Evolutionary conservation across 2,888 invertebrate genomes (phyloP).

Genomic region (Morpho helenor): DNA sequence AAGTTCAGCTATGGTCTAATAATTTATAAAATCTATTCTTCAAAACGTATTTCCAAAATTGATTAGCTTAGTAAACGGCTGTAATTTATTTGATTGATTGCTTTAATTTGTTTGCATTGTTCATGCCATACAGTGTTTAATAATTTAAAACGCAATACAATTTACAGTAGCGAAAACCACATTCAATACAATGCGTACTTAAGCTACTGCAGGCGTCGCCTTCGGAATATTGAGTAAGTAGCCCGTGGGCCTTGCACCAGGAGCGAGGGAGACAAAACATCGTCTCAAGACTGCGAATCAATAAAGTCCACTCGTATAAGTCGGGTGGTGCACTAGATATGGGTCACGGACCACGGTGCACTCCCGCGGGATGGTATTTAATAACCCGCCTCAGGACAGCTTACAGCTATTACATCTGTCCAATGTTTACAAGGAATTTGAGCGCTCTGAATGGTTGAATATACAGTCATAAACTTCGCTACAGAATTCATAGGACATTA

Average conservation of each 20-base stretch:
- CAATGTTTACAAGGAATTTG: constrained; percentile 42
- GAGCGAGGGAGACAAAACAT: constrained; percentile 56
- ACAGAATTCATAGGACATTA: constrained; percentile 19
- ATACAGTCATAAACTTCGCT: constrained; percentile 21
- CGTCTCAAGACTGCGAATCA: constrained; percentile 80
- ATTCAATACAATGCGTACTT: constrained; percentile 52
- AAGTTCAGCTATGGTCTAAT: too few species aligned
- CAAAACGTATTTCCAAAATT: too few species aligned
- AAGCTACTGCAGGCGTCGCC: constrained; percentile 63
- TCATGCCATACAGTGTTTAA: too few species aligned
- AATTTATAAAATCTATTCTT: too few species aligned
- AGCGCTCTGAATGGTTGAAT: constrained; percentile 31
- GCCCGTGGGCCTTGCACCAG: constrained; percentile 44
- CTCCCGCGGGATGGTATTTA: constrained; percentile 64
- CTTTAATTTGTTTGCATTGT: too few species aligned
- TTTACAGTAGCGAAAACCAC: constrained; percentile 40
- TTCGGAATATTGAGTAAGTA: constrained; percentile 74
- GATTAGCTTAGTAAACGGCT: too few species aligned
- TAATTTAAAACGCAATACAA: constrained; percentile 34
- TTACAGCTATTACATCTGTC: constrained; percentile 57
- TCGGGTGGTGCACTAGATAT: constrained; percentile 69
- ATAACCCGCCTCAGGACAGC: constrained; percentile 56
- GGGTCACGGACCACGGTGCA: constrained; percentile 78
- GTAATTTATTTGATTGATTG: too few species aligned
- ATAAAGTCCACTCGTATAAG: constrained; percentile 78